phyloP scores from a whole-genome alignment of 2,797 vertebrate species.

The Merluccius polli region DNA sequence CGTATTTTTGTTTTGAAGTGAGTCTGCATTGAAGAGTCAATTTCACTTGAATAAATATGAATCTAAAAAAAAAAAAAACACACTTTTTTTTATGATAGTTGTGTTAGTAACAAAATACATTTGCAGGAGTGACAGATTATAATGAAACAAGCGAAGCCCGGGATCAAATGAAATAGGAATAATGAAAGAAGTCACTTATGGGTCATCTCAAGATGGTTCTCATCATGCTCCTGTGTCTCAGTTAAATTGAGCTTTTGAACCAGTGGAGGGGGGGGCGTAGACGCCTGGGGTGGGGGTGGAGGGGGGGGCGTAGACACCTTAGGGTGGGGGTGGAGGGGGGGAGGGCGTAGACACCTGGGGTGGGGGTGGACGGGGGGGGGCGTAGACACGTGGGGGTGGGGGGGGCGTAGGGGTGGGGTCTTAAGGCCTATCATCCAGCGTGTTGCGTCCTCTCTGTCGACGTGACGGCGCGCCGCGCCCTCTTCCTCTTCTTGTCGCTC shows the following conservation, averaged over 20 bases:
- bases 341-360: neutral
- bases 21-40: constrained; percentile 35
- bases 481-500: constrained; percentile 83
- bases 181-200: constrained; percentile 31
- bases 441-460: constrained; percentile 36
- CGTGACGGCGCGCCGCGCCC: constrained; percentile 72
- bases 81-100: constrained; percentile 30
- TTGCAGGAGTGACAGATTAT: constrained; percentile 38
- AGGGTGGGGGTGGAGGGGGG: neutral
- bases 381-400: no score
- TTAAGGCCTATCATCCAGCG: constrained; percentile 25
- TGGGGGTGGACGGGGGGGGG: neutral
- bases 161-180: constrained; percentile 16
- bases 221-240: constrained; percentile 44
- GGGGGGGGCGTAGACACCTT: neutral
- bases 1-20: constrained; percentile 26
- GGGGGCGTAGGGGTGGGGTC: neutral
- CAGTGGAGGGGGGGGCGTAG: neutral
- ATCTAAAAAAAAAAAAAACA: constrained; percentile 21
- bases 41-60: constrained; percentile 61
- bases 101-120: constrained; percentile 40
- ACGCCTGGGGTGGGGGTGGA: neutral
- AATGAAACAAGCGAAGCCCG: constrained; percentile 52
- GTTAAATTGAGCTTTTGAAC: constrained; percentile 46
- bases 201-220: constrained; percentile 27